Percentiles rank a stretch among this genome's conserved stretches.
Conservation (phyloP, 2,113 vertebrate species). For the Fulmarus glacialis region DNA sequence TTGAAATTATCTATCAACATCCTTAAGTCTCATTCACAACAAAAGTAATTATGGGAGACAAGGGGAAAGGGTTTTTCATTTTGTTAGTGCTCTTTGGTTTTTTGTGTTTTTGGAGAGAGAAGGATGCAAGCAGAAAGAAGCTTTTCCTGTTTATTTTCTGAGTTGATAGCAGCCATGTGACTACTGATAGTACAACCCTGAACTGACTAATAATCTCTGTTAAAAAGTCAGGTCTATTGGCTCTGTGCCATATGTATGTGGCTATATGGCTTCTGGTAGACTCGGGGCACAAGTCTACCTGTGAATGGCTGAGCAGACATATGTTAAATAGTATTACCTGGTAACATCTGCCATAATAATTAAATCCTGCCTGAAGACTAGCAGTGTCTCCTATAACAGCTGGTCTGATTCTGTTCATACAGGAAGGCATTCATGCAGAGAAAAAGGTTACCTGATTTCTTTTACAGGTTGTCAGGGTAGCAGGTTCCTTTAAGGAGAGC, state of each 20-base stretch:
- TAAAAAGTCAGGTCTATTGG: background rate
- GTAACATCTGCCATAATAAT: conserved; percentile 6
- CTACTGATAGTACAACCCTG: background rate
- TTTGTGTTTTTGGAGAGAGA: background rate
- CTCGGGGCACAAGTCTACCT: background rate
- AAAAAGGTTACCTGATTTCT: background rate
- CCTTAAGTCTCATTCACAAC: background rate
- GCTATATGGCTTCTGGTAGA: background rate
- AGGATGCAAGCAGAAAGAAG: background rate
- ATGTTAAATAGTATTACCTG: conserved; percentile 3
- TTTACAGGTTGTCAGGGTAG: background rate
- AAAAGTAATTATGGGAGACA: background rate
- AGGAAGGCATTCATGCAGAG: background rate
- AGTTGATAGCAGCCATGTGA: background rate
- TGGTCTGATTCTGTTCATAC: background rate
- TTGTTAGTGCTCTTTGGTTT: background rate
- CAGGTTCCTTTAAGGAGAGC: background rate
- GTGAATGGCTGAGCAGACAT: background rate
- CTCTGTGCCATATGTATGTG: background rate
- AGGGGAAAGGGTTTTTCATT: rapidly evolving
- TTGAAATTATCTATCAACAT: background rate
- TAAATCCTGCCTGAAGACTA: background rate
- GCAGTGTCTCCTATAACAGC: background rate
- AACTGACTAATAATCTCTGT: background rate
- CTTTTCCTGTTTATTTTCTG: background rate